These are phyloP conservation scores for Zele albiditarsus DNA, from an alignment of 2,888 invertebrate genomes.

Conservation along the genomic window DNA sequence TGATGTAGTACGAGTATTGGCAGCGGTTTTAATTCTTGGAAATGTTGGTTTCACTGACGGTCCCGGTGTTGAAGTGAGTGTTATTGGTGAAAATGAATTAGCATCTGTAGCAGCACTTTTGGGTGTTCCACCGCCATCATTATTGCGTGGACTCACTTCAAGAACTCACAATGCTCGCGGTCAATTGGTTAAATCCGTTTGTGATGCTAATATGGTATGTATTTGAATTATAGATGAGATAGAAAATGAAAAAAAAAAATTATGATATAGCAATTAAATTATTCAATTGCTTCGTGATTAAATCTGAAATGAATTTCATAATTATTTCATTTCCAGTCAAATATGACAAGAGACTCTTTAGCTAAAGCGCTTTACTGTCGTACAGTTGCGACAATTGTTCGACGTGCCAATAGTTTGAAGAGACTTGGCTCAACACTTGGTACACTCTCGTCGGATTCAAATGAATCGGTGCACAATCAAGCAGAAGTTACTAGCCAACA, in stretches of 20 bases:
- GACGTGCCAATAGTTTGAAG: slow-evolving; percentile 93
- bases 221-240: background rate
- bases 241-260: background rate
- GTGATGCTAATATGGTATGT: slow-evolving; percentile 85
- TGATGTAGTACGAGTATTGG: slow-evolving; percentile 93
- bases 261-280: background rate
- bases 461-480: slow-evolving; percentile 92
- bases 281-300: background rate
- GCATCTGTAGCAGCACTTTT: slow-evolving; percentile 90
- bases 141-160: slow-evolving; percentile 88
- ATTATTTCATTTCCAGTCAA: slow-evolving; percentile 75
- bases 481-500: slow-evolving; percentile 89
- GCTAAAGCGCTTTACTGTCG: slow-evolving; percentile 95
- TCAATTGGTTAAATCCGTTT: slow-evolving; percentile 85
- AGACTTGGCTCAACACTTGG: slow-evolving; percentile 86
- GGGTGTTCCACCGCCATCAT: slow-evolving; percentile 83
- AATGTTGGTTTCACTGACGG: slow-evolving; percentile 93
- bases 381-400: slow-evolving; percentile 94
- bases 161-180: slow-evolving; percentile 86
- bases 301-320: background rate
- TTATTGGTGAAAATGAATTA: slow-evolving; percentile 87
- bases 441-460: slow-evolving; percentile 92
- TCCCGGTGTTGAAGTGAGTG: slow-evolving; percentile 83
- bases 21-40: slow-evolving; percentile 91
- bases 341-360: slow-evolving; percentile 90